phyloP scores from a whole-genome alignment of 2,113 vertebrate genomes.

The Euleptes europaea region DNA sequence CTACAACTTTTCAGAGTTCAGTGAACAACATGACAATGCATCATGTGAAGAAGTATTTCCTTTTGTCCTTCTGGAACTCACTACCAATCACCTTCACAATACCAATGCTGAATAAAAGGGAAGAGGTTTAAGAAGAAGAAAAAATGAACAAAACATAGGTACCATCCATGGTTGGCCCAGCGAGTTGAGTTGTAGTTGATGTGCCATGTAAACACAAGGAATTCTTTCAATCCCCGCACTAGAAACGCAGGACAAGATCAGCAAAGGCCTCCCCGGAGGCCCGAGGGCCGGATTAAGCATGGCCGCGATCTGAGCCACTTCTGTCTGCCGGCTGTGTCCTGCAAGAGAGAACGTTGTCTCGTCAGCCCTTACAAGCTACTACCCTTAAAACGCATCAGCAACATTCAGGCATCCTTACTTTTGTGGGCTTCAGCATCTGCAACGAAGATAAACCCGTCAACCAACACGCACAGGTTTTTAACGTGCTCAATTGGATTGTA shows the following conservation, averaged over 20 bases:
- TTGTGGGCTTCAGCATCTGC: slow-evolving; percentile 86
- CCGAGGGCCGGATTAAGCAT: slow-evolving; percentile 80
- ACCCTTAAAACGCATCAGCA: not conserved
- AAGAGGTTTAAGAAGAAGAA: not conserved
- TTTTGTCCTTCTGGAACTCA: not conserved
- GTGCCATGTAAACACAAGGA: slow-evolving; percentile 86
- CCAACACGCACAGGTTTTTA: slow-evolving; percentile 86
- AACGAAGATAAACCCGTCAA: slow-evolving; percentile 94
- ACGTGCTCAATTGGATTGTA: slow-evolving; percentile 83
- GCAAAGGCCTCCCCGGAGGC: slow-evolving; percentile 79
- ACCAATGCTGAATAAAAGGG: slow-evolving; percentile 2
- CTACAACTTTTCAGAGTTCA: too few relatives aligned
- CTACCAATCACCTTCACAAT: not conserved
- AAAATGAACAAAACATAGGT: slow-evolving; percentile 47
- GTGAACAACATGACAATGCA: too few relatives aligned
- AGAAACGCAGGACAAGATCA: slow-evolving; percentile 89
- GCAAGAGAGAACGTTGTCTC: slow-evolving; percentile 27
- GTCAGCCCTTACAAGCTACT: not conserved
- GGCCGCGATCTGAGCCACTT: slow-evolving; percentile 82
- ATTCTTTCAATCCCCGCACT: slow-evolving; percentile 70
- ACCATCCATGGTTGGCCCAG: slow-evolving; percentile 91
- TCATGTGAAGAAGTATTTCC: not conserved
- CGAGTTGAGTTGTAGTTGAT: slow-evolving; percentile 80
- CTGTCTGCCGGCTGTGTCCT: slow-evolving; percentile 78
- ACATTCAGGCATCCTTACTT: slow-evolving; percentile 71